Evolutionary conservation across 2,888 invertebrate species (phyloP), one percentile per base, ranked within the genome.

Genomic region (Archaeoteleia sp.): DNA sequence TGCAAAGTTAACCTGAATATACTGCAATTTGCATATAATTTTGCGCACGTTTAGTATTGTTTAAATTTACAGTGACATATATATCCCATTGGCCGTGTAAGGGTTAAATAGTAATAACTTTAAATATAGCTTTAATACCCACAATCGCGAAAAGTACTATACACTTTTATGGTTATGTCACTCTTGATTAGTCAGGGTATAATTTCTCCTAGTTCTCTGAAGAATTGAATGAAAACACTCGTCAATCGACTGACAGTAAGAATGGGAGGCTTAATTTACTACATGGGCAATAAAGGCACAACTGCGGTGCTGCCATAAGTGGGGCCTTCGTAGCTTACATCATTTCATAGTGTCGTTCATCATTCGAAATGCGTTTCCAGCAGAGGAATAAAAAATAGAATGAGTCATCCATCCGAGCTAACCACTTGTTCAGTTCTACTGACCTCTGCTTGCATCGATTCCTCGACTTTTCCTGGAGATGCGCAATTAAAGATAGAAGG

Each of bases 201-300:
- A 39, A 49, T 37, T 37, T 37, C 25, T 39, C 30, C 12, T 29
- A 39, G 29, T 23, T n/a, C 10, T 17, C 30, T n/a, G 20, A 30
- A 13, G 32, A 42, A 39, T 46, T 43, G 57, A 46, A 57, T 46
- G 57, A 30, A 57, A 39, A 10, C 30, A 25, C 20, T 14, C 39
- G 32, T 23, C 46, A 46, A 57, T 57, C 57, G 57, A 39, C 10
- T 37, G 32, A 35, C 15, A 25, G 14, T 20, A 55, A 55, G 37
- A 55, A 45, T 57, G 57, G 57, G 30, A 20, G 23, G 7, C 30
- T 57, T 40, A 57, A 57, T 57, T 57, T 39, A 57, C 37, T 46
- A 29, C 57, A 32, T 40, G 46, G 46, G 46, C 9, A 57, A 57
- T 57, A 48, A 48, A 57, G 39, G 27, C 43, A 40, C 35, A 37